These are phyloP conservation scores for Griposia aprilina DNA, from an alignment of 2,888 invertebrate genomes.

Conservation along the genomic window DNA sequence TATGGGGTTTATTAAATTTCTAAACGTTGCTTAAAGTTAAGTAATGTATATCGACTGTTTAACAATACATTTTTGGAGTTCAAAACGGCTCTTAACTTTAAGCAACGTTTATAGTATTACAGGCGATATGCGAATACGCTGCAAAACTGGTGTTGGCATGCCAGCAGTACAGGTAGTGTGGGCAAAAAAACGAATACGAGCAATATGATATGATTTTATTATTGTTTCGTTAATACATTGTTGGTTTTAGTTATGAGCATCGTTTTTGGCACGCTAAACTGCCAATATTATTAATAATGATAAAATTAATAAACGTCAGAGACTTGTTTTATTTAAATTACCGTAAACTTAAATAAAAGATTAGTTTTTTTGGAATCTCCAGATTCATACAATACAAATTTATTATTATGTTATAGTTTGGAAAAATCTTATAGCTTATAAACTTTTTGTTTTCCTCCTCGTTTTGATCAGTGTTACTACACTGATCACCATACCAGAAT, in stretches of 20 bases:
- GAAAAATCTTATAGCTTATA: not conserved
- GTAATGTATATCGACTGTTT: no score
- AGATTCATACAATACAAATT: not conserved
- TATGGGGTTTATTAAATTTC: no score
- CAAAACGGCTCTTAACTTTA: no score
- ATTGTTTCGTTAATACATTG: conserved; percentile 57
- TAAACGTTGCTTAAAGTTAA: no score
- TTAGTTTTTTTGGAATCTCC: conserved; percentile 4
- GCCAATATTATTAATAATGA: conserved; percentile 22
- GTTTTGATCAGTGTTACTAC: not conserved
- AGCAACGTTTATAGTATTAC: no score
- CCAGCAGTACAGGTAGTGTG: not conserved
- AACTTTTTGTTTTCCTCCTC: not conserved
- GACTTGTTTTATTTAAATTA: not conserved
- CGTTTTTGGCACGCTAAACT: conserved; percentile 52
- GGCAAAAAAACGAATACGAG: conserved; percentile 34
- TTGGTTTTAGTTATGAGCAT: conserved; percentile 58
- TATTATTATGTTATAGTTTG: not conserved
- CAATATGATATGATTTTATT: conserved; percentile 71
- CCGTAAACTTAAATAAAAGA: not conserved
- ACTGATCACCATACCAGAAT: not conserved
- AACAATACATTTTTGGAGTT: no score
- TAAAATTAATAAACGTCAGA: conserved; percentile 2
- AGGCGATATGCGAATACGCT: not conserved
- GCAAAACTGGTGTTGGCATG: not conserved